Conservation (phyloP, 2,888 invertebrate genomes). For the Tetrapedia diversipes region DNA sequence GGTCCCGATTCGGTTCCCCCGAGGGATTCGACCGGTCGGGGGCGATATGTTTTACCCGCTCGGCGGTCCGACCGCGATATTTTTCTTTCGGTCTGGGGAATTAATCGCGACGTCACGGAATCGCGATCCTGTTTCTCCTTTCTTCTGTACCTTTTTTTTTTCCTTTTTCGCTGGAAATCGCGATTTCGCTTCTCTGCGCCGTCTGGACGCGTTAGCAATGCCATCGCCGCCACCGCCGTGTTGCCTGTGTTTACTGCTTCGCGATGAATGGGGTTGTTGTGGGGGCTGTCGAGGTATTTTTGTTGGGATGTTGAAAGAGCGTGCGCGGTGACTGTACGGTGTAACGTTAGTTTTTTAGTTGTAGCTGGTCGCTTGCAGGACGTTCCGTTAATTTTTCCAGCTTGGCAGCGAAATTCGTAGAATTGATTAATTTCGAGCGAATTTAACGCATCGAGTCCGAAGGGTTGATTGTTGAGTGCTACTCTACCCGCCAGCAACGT, state of each 20-base stretch:
- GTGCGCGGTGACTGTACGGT: too few relatives aligned
- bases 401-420: too few relatives aligned
- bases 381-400: too few relatives aligned
- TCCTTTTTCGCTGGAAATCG: not conserved
- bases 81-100: not conserved
- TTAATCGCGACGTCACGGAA: slow-evolving; percentile 3
- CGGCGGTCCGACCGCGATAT: not conserved
- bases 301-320: too few relatives aligned
- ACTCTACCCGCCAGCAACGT: too few relatives aligned
- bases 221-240: too few relatives aligned
- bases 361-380: too few relatives aligned
- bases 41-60: slow-evolving; percentile 23
- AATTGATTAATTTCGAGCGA: too few relatives aligned
- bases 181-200: not conserved
- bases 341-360: too few relatives aligned
- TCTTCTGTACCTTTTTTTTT: too few relatives aligned
- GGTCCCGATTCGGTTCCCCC: slow-evolving; percentile 57
- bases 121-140: not conserved
- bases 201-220: not conserved
- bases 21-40: slow-evolving; percentile 14
- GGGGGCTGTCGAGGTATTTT: not conserved
- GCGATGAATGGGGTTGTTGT: not conserved
- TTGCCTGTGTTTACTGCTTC: not conserved
- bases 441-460: too few relatives aligned
- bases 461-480: too few relatives aligned